phyloP scores from a whole-genome alignment of 2,888 invertebrate species.

The Megastigmus dorsalis region DNA sequence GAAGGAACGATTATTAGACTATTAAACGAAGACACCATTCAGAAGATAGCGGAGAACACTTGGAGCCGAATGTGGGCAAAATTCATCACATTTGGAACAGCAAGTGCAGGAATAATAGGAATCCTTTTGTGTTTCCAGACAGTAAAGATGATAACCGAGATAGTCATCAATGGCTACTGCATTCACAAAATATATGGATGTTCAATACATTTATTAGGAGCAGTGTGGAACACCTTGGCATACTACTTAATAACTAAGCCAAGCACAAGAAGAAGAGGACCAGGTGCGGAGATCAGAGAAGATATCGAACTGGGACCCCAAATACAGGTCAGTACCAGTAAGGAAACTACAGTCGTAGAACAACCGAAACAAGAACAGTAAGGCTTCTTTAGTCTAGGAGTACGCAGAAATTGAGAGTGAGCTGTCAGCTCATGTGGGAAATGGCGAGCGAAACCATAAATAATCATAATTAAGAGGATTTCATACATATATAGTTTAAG shows the following conservation, averaged over 20 bases:
- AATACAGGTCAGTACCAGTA: too few species aligned
- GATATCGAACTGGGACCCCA: too few species aligned
- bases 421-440: too few species aligned
- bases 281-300: too few species aligned
- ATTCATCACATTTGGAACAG: constrained; percentile 40
- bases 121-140: constrained; percentile 1
- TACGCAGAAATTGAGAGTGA: too few species aligned
- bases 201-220: not conserved
- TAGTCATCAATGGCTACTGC: not conserved
- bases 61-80: constrained; percentile 33
- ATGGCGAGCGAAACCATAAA: too few species aligned
- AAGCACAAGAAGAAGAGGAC: too few species aligned
- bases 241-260: not conserved
- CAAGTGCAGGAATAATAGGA: constrained; percentile 42
- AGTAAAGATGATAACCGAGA: constrained; percentile 37
- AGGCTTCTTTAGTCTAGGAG: too few species aligned
- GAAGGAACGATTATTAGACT: not conserved
- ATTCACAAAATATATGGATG: not conserved
- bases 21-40: constrained; percentile 21
- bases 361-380: too few species aligned
- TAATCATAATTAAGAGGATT: too few species aligned
- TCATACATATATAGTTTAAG: too few species aligned
- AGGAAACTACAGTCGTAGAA: too few species aligned
- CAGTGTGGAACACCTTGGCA: not conserved
- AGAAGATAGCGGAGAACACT: not conserved